Conservation (phyloP, 2,888 invertebrate genomes). For the Cataglyphis cursor region DNA sequence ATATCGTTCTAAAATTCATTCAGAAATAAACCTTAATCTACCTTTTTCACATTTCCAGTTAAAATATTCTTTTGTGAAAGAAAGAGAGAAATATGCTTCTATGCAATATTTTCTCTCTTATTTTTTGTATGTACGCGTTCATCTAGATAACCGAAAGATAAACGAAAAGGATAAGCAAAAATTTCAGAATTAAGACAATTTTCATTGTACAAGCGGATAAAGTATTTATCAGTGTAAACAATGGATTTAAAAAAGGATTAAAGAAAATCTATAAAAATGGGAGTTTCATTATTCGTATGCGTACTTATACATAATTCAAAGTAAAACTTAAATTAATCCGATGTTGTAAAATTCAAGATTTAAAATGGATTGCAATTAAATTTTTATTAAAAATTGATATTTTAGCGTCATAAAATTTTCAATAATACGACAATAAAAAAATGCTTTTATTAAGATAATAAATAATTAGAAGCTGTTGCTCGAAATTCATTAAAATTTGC, state of each 20-base stretch:
- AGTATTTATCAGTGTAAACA: neutral
- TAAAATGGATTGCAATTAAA: neutral
- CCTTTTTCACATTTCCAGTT: slow-evolving; percentile 11
- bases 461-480: neutral
- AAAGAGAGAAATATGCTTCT: neutral
- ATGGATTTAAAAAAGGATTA: neutral
- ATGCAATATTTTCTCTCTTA: neutral
- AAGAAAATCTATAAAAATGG: neutral
- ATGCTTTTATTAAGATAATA: neutral
- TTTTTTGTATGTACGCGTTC: neutral
- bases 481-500: neutral
- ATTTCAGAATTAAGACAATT: neutral
- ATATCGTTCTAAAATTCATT: neutral
- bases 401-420: slow-evolving; percentile 2
- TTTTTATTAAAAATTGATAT: neutral
- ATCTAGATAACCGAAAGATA: neutral
- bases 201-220: neutral
- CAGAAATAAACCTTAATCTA: slow-evolving; percentile 13
- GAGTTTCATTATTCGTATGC: neutral
- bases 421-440: neutral
- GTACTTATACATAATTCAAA: neutral
- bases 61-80: neutral
- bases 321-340: neutral
- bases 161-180: slow-evolving; percentile 2
- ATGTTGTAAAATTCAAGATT: neutral